Evolutionary conservation across 2,888 invertebrate genomes (phyloP).

Genomic region (Hyposoter didymator): DNA sequence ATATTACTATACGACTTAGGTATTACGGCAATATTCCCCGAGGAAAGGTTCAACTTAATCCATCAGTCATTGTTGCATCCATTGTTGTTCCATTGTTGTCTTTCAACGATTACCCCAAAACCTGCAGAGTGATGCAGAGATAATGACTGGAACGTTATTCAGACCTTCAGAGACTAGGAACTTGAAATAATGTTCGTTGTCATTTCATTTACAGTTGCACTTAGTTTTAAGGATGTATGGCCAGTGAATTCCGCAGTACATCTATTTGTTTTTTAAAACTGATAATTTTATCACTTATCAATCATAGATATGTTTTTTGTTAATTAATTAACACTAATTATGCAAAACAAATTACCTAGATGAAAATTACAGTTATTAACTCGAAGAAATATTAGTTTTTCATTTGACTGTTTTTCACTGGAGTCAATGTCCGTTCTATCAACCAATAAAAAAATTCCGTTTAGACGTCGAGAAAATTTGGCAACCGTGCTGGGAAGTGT

Average conservation of each 20-base stretch:
- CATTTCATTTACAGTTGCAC: neutral
- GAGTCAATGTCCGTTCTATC: slow-evolving; percentile 10
- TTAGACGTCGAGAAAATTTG: neutral
- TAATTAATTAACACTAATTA: slow-evolving; percentile 15
- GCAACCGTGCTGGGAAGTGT: slow-evolving; percentile 5
- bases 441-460: slow-evolving; percentile 25
- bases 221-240: neutral
- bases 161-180: neutral
- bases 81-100: no score
- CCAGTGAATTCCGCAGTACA: no score
- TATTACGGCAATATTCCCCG: neutral
- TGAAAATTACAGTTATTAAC: slow-evolving; percentile 25
- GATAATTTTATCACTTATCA: slow-evolving; percentile 9
- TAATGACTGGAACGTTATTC: neutral
- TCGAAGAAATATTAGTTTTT: neutral
- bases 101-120: neutral
- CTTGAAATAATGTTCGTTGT: neutral
- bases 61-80: no score
- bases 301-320: slow-evolving; percentile 3
- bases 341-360: slow-evolving; percentile 1
- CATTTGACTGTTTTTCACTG: slow-evolving; percentile 21
- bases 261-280: neutral
- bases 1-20: neutral
- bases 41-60: neutral
- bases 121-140: no score